These are phyloP conservation scores for Pungitius pungitius DNA, from an alignment of 2,113 vertebrate genomes.

Conservation along the genomic window DNA sequence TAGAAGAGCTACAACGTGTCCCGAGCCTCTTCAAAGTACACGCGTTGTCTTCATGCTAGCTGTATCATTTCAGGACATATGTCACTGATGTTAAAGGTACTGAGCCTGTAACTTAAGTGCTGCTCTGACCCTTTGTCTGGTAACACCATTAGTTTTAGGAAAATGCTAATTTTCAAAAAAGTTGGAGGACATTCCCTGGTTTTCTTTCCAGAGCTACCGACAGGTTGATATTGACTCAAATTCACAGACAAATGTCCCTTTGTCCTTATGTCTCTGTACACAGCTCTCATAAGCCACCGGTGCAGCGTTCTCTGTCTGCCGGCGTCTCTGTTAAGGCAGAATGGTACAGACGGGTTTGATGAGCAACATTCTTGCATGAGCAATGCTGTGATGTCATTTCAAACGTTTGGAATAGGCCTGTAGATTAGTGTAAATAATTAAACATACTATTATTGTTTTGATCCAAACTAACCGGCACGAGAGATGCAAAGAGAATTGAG, in stretches of 20 bases:
- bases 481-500: slow-evolving; percentile 15
- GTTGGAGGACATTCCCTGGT: not conserved
- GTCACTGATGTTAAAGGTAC: not conserved
- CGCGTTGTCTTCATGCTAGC: not conserved
- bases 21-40: not conserved
- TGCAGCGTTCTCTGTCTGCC: not conserved
- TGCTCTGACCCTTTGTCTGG: not conserved
- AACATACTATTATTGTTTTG: not conserved
- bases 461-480: not conserved
- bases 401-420: not conserved
- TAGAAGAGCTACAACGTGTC: not conserved
- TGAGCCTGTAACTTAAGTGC: not conserved
- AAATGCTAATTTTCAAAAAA: not conserved
- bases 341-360: slow-evolving; percentile 11
- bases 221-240: not conserved
- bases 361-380: not conserved
- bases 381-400: not conserved
- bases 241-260: not conserved
- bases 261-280: not conserved
- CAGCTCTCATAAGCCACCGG: not conserved
- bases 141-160: no score
- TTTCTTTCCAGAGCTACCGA: not conserved
- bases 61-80: not conserved
- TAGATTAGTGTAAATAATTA: not conserved
- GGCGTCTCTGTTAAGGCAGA: not conserved